phyloP scores from a whole-genome alignment of 2,113 vertebrate genomes.

The Hydrochoerus hydrochaeris region DNA sequence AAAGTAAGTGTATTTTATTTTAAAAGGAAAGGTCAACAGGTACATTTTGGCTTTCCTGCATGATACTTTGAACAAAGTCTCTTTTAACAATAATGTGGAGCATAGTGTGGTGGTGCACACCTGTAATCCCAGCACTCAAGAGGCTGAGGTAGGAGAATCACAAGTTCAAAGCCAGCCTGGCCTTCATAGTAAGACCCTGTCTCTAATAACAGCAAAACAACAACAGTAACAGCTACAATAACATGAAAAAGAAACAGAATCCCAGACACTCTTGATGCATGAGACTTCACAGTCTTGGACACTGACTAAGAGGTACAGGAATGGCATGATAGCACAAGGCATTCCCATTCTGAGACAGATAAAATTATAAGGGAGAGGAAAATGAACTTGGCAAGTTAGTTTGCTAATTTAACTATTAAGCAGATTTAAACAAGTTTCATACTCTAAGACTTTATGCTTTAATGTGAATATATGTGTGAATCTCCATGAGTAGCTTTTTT shows the following conservation, averaged over 20 bases:
- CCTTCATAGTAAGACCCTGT: not conserved
- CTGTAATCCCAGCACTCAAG: not conserved
- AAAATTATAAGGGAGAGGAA: not conserved
- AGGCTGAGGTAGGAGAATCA: not conserved
- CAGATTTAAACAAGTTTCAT: not conserved
- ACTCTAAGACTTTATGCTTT: not conserved
- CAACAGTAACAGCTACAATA: not conserved
- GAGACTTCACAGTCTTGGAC: not conserved
- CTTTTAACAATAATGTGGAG: not conserved
- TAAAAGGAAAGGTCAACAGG: not conserved
- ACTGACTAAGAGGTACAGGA: not conserved
- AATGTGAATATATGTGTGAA: not conserved
- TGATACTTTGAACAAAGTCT: not conserved
- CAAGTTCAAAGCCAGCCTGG: not conserved
- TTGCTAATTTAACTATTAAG: not conserved
- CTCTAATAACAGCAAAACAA: not conserved
- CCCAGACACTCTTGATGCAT: not conserved
- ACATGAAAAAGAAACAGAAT: not conserved
- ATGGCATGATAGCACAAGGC: not conserved
- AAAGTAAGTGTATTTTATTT: conserved; percentile 84
- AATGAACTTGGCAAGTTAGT: not conserved
- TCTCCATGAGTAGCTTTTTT: not conserved
- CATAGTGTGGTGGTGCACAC: not conserved
- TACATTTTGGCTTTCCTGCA: not conserved
- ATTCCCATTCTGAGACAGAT: not conserved